These are phyloP conservation scores for Amphipyra berbera DNA, from an alignment of 2,888 invertebrate species.

Conservation along the genomic window DNA sequence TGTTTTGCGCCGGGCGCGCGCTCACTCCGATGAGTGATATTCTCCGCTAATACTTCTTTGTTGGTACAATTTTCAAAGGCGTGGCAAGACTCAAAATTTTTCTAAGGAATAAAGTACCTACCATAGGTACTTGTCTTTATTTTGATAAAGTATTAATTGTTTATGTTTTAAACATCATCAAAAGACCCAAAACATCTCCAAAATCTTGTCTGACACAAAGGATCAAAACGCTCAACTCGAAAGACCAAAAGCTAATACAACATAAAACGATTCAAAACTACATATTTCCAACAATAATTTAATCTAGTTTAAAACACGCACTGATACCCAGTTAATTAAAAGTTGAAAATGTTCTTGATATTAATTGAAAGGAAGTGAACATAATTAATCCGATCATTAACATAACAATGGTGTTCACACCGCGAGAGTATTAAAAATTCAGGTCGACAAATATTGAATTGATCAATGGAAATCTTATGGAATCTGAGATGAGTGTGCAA, in stretches of 20 bases:
- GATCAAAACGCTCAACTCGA: conserved; percentile 7
- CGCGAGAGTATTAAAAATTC: conserved; percentile 66
- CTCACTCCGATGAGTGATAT: conserved; percentile 84
- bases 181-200: not conserved
- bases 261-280: conserved; percentile 37
- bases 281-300: conserved; percentile 32
- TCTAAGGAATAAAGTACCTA: conserved; percentile 12
- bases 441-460: conserved; percentile 50
- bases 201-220: conserved; percentile 5
- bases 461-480: conserved; percentile 58
- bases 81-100: conserved; percentile 50
- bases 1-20: conserved; percentile 80
- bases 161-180: not conserved
- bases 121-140: conserved; percentile 5
- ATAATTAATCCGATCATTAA: conserved; percentile 72
- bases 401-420: conserved; percentile 66
- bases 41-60: conserved; percentile 79
- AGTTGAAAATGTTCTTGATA: conserved; percentile 30
- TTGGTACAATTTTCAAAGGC: conserved; percentile 75
- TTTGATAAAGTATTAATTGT: not conserved
- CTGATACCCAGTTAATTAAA: conserved; percentile 38
- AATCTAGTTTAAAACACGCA: conserved; percentile 3
- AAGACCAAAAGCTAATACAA: conserved; percentile 38
- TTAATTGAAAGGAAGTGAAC: conserved; percentile 67
- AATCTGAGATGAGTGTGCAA: conserved; percentile 71